These are phyloP conservation scores for Styela plicata DNA, from an alignment of 23 tunicate species.

Conservation along the genomic window DNA sequence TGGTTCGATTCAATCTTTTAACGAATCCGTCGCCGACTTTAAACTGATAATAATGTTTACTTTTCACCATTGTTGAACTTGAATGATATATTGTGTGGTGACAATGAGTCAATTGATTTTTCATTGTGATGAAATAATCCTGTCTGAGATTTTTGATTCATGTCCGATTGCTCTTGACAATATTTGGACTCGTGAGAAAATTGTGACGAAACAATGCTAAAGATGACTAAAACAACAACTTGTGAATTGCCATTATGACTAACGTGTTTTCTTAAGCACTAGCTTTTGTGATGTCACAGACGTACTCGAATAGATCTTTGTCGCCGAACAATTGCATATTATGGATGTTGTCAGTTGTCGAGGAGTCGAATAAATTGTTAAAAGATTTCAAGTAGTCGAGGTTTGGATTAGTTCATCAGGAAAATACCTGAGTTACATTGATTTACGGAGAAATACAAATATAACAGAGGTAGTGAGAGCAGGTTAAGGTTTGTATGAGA, in stretches of 20 bases:
- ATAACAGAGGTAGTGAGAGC: too few species aligned
- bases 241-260: neutral
- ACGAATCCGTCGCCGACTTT: neutral
- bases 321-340: neutral
- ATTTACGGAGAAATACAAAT: too few species aligned
- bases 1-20: neutral
- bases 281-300: constrained; percentile 4
- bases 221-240: neutral
- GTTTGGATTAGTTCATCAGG: too few species aligned
- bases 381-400: too few species aligned
- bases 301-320: neutral
- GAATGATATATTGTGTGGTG: neutral
- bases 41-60: neutral
- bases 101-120: neutral
- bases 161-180: constrained; percentile 18
- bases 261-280: neutral
- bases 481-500: too few species aligned
- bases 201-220: constrained; percentile 14
- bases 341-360: neutral
- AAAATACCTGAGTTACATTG: too few species aligned
- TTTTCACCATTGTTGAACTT: neutral
- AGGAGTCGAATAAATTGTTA: too few species aligned
- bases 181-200: neutral
- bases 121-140: constrained; percentile 3
- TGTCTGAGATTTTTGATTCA: constrained; percentile 3